Conservation (phyloP, 2,113 vertebrate genomes). For the Petroica traversi region DNA sequence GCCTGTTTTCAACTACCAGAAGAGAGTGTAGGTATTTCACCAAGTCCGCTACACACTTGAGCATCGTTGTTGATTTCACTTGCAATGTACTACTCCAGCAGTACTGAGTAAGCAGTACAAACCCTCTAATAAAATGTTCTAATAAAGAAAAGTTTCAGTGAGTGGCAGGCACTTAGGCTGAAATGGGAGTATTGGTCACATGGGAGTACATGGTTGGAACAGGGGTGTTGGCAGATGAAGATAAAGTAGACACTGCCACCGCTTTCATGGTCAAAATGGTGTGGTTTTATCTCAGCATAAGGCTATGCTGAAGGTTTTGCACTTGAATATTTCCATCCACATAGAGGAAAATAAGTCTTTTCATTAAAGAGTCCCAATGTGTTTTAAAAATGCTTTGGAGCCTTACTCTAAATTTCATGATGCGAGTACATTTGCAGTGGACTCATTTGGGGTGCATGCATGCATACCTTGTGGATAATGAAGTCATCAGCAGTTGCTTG, state of each 20-base stretch:
- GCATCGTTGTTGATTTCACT: not conserved
- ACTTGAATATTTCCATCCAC: not conserved
- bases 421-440: not conserved
- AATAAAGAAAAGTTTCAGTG: not conserved
- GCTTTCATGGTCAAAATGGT: not conserved
- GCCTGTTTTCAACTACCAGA: not conserved
- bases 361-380: not conserved
- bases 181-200: not conserved
- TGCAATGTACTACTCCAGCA: not conserved
- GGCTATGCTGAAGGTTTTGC: not conserved
- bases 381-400: conserved; percentile 24
- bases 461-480: conserved; percentile 50
- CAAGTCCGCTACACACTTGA: not conserved
- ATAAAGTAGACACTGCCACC: not conserved
- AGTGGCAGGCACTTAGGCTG: not conserved
- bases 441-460: conserved; percentile 19
- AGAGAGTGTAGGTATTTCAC: not conserved
- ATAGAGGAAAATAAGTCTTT: not conserved
- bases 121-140: not conserved
- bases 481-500: conserved; percentile 30
- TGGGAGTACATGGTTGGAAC: not conserved
- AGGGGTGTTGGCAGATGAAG: not conserved
- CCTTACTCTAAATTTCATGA: conserved; percentile 41
- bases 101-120: conserved; percentile 1
- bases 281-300: not conserved